Percentiles rank a stretch among this genome's conserved stretches.
Evolutionary conservation across 2,888 invertebrate genomes (phyloP).

Genomic region (Macaria notata): DNA sequence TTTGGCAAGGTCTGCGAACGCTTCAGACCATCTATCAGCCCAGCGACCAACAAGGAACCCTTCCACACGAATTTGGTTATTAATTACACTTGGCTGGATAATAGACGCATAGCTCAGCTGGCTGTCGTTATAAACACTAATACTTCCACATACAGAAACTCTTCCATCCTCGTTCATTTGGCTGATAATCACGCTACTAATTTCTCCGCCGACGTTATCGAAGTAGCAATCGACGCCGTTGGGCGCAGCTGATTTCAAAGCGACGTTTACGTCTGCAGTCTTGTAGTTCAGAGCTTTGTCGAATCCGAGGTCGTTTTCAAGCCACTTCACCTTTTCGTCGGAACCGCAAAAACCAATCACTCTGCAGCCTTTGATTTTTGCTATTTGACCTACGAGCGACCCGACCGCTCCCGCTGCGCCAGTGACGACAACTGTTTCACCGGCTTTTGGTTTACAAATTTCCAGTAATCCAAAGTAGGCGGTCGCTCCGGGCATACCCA

Average conservation of each 20-base stretch:
- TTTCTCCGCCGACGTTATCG: slow-evolving; percentile 88
- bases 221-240: slow-evolving; percentile 89
- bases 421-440: slow-evolving; percentile 87
- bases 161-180: slow-evolving; percentile 84
- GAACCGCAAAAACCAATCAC: slow-evolving; percentile 88
- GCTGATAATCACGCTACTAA: slow-evolving; percentile 80
- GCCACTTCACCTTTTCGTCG: slow-evolving; percentile 86
- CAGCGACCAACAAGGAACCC: slow-evolving; percentile 82
- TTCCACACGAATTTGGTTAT: slow-evolving; percentile 82
- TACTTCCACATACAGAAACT: slow-evolving; percentile 75
- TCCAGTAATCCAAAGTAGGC: slow-evolving; percentile 89
- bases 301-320: slow-evolving; percentile 84
- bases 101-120: slow-evolving; percentile 58
- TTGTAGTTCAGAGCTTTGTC: slow-evolving; percentile 89
- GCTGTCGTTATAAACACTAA: slow-evolving; percentile 58
- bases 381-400: slow-evolving; percentile 88
- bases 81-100: slow-evolving; percentile 61
- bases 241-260: slow-evolving; percentile 84
- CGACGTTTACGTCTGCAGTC: slow-evolving; percentile 73
- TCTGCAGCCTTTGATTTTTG: slow-evolving; percentile 84
- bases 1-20: slow-evolving; percentile 77
- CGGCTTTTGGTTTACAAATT: slow-evolving; percentile 85
- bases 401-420: slow-evolving; percentile 91
- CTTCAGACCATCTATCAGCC: slow-evolving; percentile 80
- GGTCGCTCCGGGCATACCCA: slow-evolving; percentile 87